These are phyloP conservation scores for Vannuccia rotundouncinata DNA, from an alignment of 2,888 invertebrate species.

Conservation along the genomic window DNA sequence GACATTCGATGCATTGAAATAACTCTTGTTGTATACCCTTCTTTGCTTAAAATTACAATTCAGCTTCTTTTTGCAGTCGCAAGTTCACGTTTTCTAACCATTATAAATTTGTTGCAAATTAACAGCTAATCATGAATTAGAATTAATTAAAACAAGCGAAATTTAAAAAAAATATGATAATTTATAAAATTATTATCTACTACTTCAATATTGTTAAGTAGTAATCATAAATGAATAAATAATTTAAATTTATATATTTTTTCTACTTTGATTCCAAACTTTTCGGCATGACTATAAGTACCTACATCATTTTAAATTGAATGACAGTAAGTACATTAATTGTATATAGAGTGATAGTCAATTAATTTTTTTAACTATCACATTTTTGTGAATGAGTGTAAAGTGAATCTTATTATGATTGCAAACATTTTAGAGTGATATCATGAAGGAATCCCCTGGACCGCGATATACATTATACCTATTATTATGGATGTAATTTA, in stretches of 20 bases:
- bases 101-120: constrained; percentile 6
- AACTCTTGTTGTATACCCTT: constrained; percentile 19
- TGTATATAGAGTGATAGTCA: too few species aligned
- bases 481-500: too few species aligned
- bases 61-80: constrained; percentile 17
- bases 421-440: too few species aligned
- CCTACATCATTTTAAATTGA: too few species aligned
- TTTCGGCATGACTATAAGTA: constrained; percentile 13
- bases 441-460: too few species aligned
- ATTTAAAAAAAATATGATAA: background rate
- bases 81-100: constrained; percentile 7
- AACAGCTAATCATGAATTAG: background rate
- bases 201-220: background rate
- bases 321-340: too few species aligned
- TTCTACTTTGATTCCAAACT: constrained; percentile 10
- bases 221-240: constrained; percentile 2
- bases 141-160: constrained; percentile 18
- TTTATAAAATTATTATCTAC: constrained; percentile 16
- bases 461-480: too few species aligned
- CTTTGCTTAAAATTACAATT: constrained; percentile 16
- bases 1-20: background rate
- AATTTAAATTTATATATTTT: constrained; percentile 11
- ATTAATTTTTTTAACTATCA: too few species aligned
- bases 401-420: too few species aligned
- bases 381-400: too few species aligned